Percentiles rank a stretch among this genome's conserved stretches.
phyloP scores from a whole-genome alignment of 2,113 vertebrate genomes.

The Mugil cephalus region DNA sequence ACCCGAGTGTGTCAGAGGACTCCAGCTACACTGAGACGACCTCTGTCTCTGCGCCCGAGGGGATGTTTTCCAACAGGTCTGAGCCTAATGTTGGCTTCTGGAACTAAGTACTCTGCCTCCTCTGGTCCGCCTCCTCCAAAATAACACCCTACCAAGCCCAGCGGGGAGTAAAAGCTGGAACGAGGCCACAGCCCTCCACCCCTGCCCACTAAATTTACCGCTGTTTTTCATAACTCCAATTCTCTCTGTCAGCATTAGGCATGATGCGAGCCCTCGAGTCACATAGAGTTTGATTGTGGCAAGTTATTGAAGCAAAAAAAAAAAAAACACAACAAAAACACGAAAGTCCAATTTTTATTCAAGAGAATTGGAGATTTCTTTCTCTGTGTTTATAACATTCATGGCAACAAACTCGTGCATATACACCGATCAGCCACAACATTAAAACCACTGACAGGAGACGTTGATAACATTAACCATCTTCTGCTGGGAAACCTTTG shows the following conservation, averaged over 20 bases:
- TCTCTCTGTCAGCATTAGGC: conserved; percentile 49
- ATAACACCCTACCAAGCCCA: conserved; percentile 55
- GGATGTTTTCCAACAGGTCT: conserved; percentile 71
- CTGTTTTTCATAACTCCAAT: conserved; percentile 54
- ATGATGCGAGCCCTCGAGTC: conserved; percentile 29
- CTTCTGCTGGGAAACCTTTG: too few relatives aligned
- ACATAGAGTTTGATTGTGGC: conserved; percentile 19
- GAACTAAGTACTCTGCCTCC: conserved; percentile 64
- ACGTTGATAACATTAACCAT: too few relatives aligned
- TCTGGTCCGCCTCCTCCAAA: conserved; percentile 51
- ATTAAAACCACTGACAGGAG: too few relatives aligned
- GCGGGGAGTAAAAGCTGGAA: conserved; percentile 39
- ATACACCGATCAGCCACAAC: too few relatives aligned
- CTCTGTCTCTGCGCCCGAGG: conserved; percentile 56
- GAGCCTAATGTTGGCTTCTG: conserved; percentile 71
- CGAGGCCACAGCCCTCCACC: conserved; percentile 20
- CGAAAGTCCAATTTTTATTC: conserved; percentile 12
- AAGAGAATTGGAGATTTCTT: conserved; percentile 23
- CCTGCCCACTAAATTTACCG: conserved; percentile 24
- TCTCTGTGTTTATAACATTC: not conserved
- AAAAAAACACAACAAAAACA: too few relatives aligned
- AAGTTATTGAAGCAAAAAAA: conserved; percentile 41
- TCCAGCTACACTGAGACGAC: conserved; percentile 52
- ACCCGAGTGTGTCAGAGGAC: conserved; percentile 65
- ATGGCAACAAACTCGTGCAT: not conserved